Evolutionary conservation across 2,888 invertebrate species (phyloP), one percentile per base, ranked within the genome.

Genomic region (Chaetoderma sp.): DNA sequence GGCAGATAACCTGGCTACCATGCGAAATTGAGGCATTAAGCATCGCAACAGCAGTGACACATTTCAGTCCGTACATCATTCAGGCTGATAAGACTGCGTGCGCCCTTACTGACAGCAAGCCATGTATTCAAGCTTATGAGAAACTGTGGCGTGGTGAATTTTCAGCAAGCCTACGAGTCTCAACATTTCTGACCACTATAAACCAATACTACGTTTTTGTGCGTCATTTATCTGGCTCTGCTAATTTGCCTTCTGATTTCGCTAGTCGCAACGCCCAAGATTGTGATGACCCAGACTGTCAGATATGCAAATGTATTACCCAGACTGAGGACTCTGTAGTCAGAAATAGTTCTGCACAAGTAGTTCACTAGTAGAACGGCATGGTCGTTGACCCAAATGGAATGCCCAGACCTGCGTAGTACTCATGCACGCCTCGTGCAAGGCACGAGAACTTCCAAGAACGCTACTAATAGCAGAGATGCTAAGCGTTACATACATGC

Each of bases 11-110:
- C 4, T 73, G 75, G 73, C 50, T 76, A 23, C 70, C 74, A n/a
- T 76, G 75, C 59, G 76, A 76, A 56, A 55, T 75, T 18, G 75
- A 75, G 50, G 74, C 75, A 5, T 50, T 75, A 4, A 30, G 44
- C 6, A 75, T 74, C 23, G 68, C 68, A 16, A 65, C 72, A 0
- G 64, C 72, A 1, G 56, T 72, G 0, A 74, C 67, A 32, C 75
- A 76, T 58, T 74, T 73, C 56, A 71, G 71, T 55, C 75, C 72
- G 4, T 75, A 65, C 45, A 70, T 75, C 8, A 65, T 75, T 18
- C 74, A 75, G 47, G 73, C 72, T 16, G 32, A 50, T 3, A 47
- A 60, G 16, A 49, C 25, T 5, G 49, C 68, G n/a, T 73, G 60
- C 23, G 63, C 73, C 13, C 58, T 76, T 0, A 75, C 72, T 1